Base-by-base conservation (phyloP, 2,888 invertebrate species). In the Rhamnusium bicolor region DNA sequence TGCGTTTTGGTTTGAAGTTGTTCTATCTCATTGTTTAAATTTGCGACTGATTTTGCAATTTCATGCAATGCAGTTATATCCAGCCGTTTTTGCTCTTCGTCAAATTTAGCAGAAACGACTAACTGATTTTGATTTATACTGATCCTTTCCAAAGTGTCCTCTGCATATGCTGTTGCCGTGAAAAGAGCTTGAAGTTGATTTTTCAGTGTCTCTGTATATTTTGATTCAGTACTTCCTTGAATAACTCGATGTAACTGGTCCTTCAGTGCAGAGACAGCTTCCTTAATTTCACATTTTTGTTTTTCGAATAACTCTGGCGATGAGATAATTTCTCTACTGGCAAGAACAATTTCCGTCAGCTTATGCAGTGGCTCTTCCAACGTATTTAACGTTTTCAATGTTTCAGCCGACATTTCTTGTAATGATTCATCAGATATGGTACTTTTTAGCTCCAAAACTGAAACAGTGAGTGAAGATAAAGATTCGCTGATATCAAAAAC, bases 401-500 rank as follows among this genome's bases (percentile, higher is more conserved):
- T 53, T 51, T 71, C 72, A 8, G 40, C 6, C 7, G 72, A 62
- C 10, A 76, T 69, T 46, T 76, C 76, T 54, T 58, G 18, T 12
- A 24, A 14, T 27, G 29, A 27, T n/a, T 54, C 60, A 21, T 60
- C 58, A 18, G 60, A 24, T n/a, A 51, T 10, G 4, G 7, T 14
- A 47, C 5, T n/a, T 21, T 61, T 12, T n/a, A 29, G 2, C 1
- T 29, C 6, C 16, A 8, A 10, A 18, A 66, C 16, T 14, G 66
- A 21, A 24, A 24, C 19, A 4, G 61, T 18, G 1, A 71, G 56
- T 10, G 29, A 53, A 3, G 12, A 19, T 12, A 75, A 32, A 6
- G 74, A 40, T 62, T 69, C 63, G 16, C 63, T 63, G n/a, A 82
- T 54, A 61, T 81, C 75, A 16, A 75, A 18, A 56, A 83, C 47